Conservation (phyloP, 2,113 vertebrate genomes). For the Lampris incognitus region DNA sequence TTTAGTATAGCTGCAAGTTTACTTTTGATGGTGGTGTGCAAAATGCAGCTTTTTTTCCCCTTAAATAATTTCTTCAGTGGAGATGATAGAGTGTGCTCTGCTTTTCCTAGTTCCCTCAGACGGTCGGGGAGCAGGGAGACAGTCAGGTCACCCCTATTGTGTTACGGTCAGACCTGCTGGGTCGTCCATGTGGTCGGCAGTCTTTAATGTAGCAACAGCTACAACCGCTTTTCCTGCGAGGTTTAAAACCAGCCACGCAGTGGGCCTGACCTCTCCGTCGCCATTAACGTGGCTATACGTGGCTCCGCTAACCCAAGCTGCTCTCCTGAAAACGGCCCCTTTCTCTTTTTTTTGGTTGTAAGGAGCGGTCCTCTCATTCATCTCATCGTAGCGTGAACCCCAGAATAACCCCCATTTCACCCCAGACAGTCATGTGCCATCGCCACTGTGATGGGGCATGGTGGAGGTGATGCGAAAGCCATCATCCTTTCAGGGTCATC, state of each 20-base stretch:
- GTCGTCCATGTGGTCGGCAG: background rate
- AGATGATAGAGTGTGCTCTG: background rate
- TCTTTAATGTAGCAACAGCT: background rate
- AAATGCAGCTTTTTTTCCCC: too few relatives aligned
- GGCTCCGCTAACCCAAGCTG: background rate
- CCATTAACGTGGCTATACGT: background rate
- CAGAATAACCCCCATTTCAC: constrained; percentile 61
- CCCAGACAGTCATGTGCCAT: constrained; percentile 68
- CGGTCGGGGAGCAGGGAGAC: background rate
- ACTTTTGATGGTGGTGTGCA: background rate
- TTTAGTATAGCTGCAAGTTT: background rate
- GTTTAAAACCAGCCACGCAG: background rate
- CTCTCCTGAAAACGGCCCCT: background rate
- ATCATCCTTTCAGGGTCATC: constrained; percentile 66
- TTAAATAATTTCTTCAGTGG: background rate
- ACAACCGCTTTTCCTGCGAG: background rate
- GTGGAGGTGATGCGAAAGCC: constrained; percentile 45
- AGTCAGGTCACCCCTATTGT: background rate
- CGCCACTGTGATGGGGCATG: constrained; percentile 63
- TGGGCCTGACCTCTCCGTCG: background rate
- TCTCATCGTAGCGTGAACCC: constrained; percentile 70
- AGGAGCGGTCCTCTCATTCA: constrained; percentile 74
- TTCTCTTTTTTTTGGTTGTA: constrained; percentile 66
- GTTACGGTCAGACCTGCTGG: background rate
- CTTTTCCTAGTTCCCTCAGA: background rate